Evolutionary conservation across 2,888 invertebrate genomes (phyloP).

Genomic region (Syritta pipiens): DNA sequence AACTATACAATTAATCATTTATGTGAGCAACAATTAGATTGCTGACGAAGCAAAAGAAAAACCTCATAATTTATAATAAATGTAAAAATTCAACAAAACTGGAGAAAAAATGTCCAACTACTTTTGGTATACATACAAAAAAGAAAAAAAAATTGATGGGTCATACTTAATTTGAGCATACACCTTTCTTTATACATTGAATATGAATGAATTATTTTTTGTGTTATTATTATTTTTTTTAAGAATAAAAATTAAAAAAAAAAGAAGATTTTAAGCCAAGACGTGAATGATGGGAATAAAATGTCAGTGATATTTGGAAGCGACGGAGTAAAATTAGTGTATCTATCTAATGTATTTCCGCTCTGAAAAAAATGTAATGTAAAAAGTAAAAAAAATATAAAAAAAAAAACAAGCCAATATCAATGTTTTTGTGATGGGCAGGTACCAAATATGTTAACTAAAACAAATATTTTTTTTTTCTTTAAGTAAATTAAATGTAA

Average conservation of each 20-base stretch:
- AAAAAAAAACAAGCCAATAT: slow-evolving; percentile 45
- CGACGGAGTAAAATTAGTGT: slow-evolving; percentile 39
- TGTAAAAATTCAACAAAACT: too few relatives aligned
- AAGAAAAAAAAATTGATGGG: too few relatives aligned
- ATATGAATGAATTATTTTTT: neutral
- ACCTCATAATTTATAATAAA: slow-evolving; percentile 64
- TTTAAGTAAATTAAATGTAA: slow-evolving; percentile 59
- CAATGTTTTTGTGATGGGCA: slow-evolving; percentile 65
- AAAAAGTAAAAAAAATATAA: slow-evolving; percentile 13
- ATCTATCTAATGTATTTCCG: slow-evolving; percentile 51
- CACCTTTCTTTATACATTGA: too few relatives aligned
- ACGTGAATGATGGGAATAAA: slow-evolving; percentile 13
- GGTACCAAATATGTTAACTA: slow-evolving; percentile 66
- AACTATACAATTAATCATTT: slow-evolving; percentile 20
- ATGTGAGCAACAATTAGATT: slow-evolving; percentile 28
- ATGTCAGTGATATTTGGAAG: slow-evolving; percentile 52
- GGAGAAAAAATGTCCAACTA: too few relatives aligned
- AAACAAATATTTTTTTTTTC: slow-evolving; percentile 65
- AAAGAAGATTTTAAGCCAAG: slow-evolving; percentile 1
- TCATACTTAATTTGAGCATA: too few relatives aligned
- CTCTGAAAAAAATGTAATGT: slow-evolving; percentile 32
- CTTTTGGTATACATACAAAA: too few relatives aligned
- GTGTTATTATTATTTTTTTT: slow-evolving; percentile 13
- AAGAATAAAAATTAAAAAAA: neutral
- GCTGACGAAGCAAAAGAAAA: slow-evolving; percentile 46